Conservation (phyloP, 1,140 invertebrate species). For the Brachionus asplanchnoidis region DNA sequence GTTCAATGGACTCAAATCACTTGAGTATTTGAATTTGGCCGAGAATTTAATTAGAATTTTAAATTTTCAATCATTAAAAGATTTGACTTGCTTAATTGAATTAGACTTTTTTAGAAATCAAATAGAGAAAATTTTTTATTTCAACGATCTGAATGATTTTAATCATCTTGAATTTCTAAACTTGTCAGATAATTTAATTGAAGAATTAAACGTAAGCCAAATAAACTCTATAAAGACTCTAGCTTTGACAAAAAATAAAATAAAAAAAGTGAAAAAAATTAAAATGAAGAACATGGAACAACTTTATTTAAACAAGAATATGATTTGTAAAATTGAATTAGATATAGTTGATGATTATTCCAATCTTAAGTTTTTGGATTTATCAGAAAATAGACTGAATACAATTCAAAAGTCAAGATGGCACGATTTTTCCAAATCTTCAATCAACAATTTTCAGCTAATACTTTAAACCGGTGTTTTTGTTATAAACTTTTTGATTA, state of each 20-base stretch:
- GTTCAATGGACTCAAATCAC: background rate
- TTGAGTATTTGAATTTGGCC: background rate
- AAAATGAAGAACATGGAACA: background rate
- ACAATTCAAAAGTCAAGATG: background rate
- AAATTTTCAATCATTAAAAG: background rate
- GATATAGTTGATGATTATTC: background rate
- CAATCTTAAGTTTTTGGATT: background rate
- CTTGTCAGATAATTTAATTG: slow-evolving; percentile 5
- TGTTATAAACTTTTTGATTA: background rate
- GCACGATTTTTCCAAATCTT: background rate
- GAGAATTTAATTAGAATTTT: background rate
- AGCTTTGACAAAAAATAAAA: background rate
- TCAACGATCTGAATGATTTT: background rate
- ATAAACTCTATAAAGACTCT: background rate
- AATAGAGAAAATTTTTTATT: background rate
- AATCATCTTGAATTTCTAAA: background rate
- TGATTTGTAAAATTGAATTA: background rate
- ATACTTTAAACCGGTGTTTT: background rate
- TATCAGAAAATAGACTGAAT: background rate
- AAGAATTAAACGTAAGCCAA: background rate
- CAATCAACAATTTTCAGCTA: background rate
- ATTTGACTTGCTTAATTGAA: background rate
- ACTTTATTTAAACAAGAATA: background rate
- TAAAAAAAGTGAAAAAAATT: background rate
- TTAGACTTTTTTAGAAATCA: background rate